Evolutionary conservation across 1,140 invertebrate genomes (phyloP), one percentile per base, ranked within the genome.

Genomic region (Drosophila seguyi): DNA sequence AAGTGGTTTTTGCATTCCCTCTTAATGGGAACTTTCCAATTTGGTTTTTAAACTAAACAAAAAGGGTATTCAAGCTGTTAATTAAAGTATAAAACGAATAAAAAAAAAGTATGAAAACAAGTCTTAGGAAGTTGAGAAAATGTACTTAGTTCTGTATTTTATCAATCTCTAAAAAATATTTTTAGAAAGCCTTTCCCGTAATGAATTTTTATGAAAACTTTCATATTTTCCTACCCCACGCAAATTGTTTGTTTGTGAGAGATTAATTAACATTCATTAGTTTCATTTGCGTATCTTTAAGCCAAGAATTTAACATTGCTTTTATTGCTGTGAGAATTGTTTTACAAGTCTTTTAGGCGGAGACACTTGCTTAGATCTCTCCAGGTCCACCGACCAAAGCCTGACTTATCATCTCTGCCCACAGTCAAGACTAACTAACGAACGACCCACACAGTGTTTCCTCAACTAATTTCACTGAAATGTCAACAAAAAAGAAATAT

Each of bases 1-100:
- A 87, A 84, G 68, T 83, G 63, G 63, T 69, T 75, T 73, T 87
- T 67, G 83, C 83, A 75, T 85, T 55, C 52, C 39, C 63, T 62
- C n/a, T 55, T 39, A 22, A 53, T 39, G 39, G 38, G 6, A 55
- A 38, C 31, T 45, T 56, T 42, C n/a, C 20, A 61, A 53, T 53
- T 42, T 63, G 44, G 25, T 16, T 18, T 42, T 18, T 7, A 62
- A 47, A 16, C 53, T 1, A 48, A 48, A 45, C 48, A 52, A 82
- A 47, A 65, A 34, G 48, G 13, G n/a, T 5, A n/a, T 53, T 39
- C 36, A 39, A 13, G 20, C 20, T 13, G 22, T 36, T 36, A 38
- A 71, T 34, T 47, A 48, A 41, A 34, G 10, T 22, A 22, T 3
- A 57, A 34, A 62, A 41, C 6, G 11, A 14, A 13, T 13, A 13